Evolutionary conservation across 2,888 invertebrate species (phyloP), one percentile per base, ranked within the genome.

Genomic region (Myopa testacea): DNA sequence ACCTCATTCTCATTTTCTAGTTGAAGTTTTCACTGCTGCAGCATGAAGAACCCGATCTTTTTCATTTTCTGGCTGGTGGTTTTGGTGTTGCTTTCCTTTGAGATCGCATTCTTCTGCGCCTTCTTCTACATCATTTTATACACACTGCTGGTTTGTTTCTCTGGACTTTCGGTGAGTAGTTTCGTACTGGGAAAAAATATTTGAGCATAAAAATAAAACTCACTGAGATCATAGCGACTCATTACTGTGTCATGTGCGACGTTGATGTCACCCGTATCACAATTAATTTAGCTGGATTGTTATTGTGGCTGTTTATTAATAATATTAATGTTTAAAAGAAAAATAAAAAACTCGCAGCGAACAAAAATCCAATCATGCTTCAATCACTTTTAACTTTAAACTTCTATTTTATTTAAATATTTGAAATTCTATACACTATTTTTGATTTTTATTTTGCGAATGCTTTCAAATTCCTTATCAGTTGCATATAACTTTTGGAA

Each of bases 51-150:
- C 90, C 89, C 93, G 74, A 76, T 94, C 16, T 93, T 92, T 89
- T 92, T 93, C 73, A 88, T 95, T 75, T 88, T 95, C 82, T 95
- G 95, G 95, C 90, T 94, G 2, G 80, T 95, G 58, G 90, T 95
- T 80, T 90, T 95, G 76, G 91, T 94, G 84, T 91, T 94, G 82
- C 86, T 95, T 67, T 91, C 92, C 26, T 93, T 94, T 84, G 92
- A 92, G 89, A 88, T 94, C 67, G 94, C 94, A 14, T 91, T 91
- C 70, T 89, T 95, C 81, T 93, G 93, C 81, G 93, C 94, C 2
- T 91, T 92, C 78, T 88, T 93, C 83, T 95, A 95, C 89, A 93
- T 95, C 77, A 82, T 94, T 45, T 80, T 94, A 4, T 91, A 93
- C 80, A 92, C 93, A 8, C 90, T 95, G 77, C 93, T 93, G 76